Conservation (phyloP, 2,888 invertebrate species). For the Oasisia sp. region DNA sequence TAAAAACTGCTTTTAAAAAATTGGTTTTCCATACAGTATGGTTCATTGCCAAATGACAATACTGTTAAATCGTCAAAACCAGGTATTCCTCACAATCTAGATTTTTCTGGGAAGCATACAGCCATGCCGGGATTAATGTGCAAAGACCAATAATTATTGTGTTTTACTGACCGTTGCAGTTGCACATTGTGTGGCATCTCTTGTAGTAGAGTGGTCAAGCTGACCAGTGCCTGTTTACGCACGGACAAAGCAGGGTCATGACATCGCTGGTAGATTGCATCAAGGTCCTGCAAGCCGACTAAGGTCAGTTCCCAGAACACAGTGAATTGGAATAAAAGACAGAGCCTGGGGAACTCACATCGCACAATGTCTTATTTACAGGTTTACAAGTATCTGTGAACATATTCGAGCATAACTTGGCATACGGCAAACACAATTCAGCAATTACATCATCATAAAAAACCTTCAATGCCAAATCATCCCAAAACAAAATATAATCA, state of each 20-base stretch:
- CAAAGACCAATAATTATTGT: not conserved
- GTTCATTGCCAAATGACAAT: no score
- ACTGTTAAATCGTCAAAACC: no score
- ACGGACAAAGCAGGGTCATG: conserved; percentile 69
- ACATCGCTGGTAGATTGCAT: conserved; percentile 64
- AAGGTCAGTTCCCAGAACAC: not conserved
- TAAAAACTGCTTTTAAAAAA: no score
- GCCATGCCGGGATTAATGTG: no score
- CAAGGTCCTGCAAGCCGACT: conserved; percentile 49
- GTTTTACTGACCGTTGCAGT: conserved; percentile 57
- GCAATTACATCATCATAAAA: no score
- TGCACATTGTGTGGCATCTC: conserved; percentile 63
- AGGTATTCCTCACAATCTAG: no score
- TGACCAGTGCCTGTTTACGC: conserved; percentile 69
- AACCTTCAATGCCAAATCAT: not conserved
- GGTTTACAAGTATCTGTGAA: no score
- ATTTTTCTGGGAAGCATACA: no score
- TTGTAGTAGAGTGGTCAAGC: conserved; percentile 68
- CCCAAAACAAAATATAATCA: not conserved
- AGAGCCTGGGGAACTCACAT: no score
- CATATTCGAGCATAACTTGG: not conserved
- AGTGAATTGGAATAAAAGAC: no score
- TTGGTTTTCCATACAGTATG: no score
- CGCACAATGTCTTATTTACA: no score
- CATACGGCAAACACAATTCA: not conserved